Percentiles rank a stretch among this genome's conserved stretches.
phyloP scores from a whole-genome alignment of 2,888 invertebrate species.

The Palloptera scutellata region DNA sequence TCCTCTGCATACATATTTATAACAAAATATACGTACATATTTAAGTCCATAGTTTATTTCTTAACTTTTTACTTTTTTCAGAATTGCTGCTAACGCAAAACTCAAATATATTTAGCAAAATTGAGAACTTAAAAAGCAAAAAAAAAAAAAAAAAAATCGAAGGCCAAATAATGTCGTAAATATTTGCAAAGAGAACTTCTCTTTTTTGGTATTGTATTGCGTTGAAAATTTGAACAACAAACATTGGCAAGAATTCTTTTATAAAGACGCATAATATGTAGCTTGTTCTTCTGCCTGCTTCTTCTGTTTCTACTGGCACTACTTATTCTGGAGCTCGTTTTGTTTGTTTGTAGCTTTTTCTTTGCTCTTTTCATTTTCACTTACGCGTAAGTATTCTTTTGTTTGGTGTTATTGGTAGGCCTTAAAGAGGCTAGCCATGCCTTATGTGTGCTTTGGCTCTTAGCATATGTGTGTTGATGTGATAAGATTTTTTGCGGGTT shows the following conservation, averaged over 20 bases:
- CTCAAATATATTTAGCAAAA: too few species aligned
- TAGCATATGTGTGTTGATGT: not conserved
- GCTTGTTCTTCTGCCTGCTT: not conserved
- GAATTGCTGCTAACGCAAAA: too few species aligned
- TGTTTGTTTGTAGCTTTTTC: not conserved
- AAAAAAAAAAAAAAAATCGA: constrained; percentile 30
- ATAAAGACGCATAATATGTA: not conserved
- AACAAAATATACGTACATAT: too few species aligned
- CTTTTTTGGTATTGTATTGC: too few species aligned
- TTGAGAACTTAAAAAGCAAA: not conserved
- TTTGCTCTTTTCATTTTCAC: constrained; percentile 27
- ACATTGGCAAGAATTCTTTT: not conserved
- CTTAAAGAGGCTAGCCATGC: too few species aligned
- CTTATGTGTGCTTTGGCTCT: constrained; percentile 3
- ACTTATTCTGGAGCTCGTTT: not conserved
- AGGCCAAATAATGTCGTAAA: constrained; percentile 50
- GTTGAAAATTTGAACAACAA: too few species aligned
- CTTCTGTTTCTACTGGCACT: not conserved
- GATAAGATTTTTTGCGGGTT: too few species aligned
- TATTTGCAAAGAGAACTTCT: constrained; percentile 1
- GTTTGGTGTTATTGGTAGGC: not conserved
- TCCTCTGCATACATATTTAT: too few species aligned
- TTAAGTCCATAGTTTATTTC: too few species aligned
- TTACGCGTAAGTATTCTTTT: not conserved
- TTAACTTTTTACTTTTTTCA: too few species aligned